Base-by-base conservation (phyloP, 1,140 invertebrate genomes). In the Drosophila trapezifrons region DNA sequence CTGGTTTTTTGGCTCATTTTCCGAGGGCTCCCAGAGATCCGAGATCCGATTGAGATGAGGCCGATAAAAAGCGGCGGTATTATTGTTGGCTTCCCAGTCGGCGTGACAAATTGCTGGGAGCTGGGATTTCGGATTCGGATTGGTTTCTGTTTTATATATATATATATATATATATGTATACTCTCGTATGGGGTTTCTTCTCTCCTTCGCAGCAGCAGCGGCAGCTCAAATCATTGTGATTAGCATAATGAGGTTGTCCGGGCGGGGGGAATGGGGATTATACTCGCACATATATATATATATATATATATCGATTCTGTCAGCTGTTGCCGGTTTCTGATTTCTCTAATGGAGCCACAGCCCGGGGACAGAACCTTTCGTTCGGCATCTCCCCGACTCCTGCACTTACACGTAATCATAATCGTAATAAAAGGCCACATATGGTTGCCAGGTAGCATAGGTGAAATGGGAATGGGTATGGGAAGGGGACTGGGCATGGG, bases 361-460 rank as follows among this genome's bases (percentile, higher is more conserved):
- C 64, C 64, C 63, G 35, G 63, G 59, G 63, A 64, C 63, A 37
- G 47, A 40, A 32, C 51, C 51, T 52, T 52, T 71, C 38, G 15
- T 52, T 18, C 38, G 37, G 10, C 45, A 40, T 32, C 29, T 3
- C 56, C 45, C 63, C 18, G 22, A 46, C 46, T 69, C 49, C 58
- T 62, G 84, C 76, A 80, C 84, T 87, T 86, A 87, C 76, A 87
- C 84, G 79, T 80, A 83, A 87, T 83, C 83, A 87, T 83, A 87
- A 87, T 56, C 80, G 84, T 77, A 79, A 80, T 87, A 84, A 87
- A 87, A 80, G 82, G 83, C 69, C 84, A 74, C 84, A 87, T 87
- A 89, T 89, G 83, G 58, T 63, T 65, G 51, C 45, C 55, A 42
- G 65, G 66, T 85, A 38, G 43, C 12, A 73, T 71, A 71, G 66